Percentiles rank a stretch among this genome's conserved stretches.
Conservation (phyloP, 2,113 vertebrate genomes). For the Myrmophylax atrothorax region DNA sequence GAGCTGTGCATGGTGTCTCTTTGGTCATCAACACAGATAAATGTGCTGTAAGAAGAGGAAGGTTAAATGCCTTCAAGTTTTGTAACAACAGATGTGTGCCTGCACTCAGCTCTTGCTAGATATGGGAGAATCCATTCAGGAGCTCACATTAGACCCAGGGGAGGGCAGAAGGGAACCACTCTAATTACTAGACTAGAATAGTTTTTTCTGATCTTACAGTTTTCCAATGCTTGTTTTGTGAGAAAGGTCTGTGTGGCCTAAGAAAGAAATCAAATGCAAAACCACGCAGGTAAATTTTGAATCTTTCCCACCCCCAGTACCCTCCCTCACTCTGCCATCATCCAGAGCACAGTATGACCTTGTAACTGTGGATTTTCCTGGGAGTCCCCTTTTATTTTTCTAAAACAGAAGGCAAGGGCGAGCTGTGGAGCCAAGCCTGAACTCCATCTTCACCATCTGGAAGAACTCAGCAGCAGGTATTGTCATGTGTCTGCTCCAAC, state of each 20-base stretch:
- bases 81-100: neutral
- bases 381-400: neutral
- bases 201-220: neutral
- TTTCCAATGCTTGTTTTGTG: neutral
- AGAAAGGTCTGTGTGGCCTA: neutral
- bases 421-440: neutral
- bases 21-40: neutral
- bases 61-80: neutral
- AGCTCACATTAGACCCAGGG: neutral
- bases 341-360: neutral
- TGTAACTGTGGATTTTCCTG: neutral
- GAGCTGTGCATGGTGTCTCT: rapidly evolving
- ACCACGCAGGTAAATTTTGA: neutral
- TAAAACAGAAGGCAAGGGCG: neutral
- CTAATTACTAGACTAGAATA: neutral
- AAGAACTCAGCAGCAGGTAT: neutral
- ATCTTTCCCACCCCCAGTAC: rapidly evolving
- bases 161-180: neutral
- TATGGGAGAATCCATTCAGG: neutral
- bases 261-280: neutral
- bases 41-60: neutral
- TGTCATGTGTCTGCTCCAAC: neutral
- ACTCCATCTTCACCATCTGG: neutral
- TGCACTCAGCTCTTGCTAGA: neutral
- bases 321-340: neutral